Conservation (phyloP, 2,888 invertebrate species). For the Amiota communis region DNA sequence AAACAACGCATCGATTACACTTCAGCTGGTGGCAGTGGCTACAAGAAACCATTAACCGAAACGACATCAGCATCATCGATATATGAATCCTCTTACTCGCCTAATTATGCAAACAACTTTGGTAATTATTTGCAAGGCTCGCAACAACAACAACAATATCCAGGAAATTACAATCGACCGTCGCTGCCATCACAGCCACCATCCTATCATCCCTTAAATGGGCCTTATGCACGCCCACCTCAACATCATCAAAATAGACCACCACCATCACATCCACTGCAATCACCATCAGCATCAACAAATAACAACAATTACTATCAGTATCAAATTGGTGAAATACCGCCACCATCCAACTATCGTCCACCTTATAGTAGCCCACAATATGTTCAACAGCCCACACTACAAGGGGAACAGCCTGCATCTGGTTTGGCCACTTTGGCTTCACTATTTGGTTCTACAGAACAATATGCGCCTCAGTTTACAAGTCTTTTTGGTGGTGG, state of each 20-base stretch:
- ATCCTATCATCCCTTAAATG: slow-evolving; percentile 5
- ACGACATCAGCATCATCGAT: slow-evolving; percentile 44
- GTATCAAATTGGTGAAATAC: slow-evolving; percentile 69
- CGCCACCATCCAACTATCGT: slow-evolving; percentile 53
- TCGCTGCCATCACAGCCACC: not conserved
- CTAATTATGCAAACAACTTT: slow-evolving; percentile 72
- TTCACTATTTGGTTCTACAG: slow-evolving; percentile 57
- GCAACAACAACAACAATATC: slow-evolving; percentile 30
- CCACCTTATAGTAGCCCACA: slow-evolving; percentile 42
- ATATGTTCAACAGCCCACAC: not conserved
- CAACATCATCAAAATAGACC: not conserved
- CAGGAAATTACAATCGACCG: slow-evolving; percentile 28
- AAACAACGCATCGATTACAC: slow-evolving; percentile 57
- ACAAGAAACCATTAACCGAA: slow-evolving; percentile 43
- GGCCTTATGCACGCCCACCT: slow-evolving; percentile 3
- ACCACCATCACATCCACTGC: slow-evolving; percentile 1
- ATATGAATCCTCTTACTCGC: slow-evolving; percentile 38
- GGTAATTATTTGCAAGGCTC: slow-evolving; percentile 68
- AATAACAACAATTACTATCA: slow-evolving; percentile 59
- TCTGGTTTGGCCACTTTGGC: slow-evolving; percentile 64
- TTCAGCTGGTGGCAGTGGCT: slow-evolving; percentile 47
- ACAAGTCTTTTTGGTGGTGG: slow-evolving; percentile 65
- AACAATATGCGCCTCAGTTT: slow-evolving; percentile 71
- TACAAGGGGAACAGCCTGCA: slow-evolving; percentile 30
- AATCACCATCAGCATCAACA: slow-evolving; percentile 20